Conservation (phyloP, 2,113 vertebrate species). For the mouse (Mus musculus) region GRCm39 chr12:102307001-102307500, state of each 20-base stretch:
- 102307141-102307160: too few species aligned
- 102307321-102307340: neutral
- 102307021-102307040: neutral
- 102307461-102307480: neutral
- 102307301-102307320: neutral
- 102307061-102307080: neutral
- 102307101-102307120: neutral
- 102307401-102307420: neutral
- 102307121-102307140: neutral
- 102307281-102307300: neutral
- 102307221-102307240: too few species aligned
- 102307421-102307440: neutral
- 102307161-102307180: neutral
- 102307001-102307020: neutral
- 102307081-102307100: neutral
- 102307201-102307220: neutral
- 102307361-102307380: neutral
- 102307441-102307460: neutral
- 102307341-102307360: neutral
- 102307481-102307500: too few species aligned
- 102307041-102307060: neutral
- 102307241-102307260: neutral
- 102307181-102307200: neutral
- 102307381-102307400: rapidly evolving
- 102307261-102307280: neutral